phyloP scores from a whole-genome alignment of 2,888 invertebrate species.

The Anodontia alba region DNA sequence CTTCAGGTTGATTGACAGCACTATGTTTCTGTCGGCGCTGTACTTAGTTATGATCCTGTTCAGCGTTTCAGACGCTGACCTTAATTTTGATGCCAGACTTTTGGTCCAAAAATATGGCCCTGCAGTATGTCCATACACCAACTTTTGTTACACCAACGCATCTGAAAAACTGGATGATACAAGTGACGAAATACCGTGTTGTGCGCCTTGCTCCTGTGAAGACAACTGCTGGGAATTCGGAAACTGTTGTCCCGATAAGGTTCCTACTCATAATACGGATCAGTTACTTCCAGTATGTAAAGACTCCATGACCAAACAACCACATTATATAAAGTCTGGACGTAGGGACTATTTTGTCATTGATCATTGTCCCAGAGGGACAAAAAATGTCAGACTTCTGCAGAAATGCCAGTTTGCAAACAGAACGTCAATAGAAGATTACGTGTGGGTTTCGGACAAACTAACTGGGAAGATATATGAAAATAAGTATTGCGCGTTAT shows the following conservation, averaged over 20 bases:
- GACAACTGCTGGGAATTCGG: not conserved
- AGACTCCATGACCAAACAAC: not conserved
- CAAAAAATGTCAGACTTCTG: not conserved
- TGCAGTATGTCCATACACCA: too few species aligned
- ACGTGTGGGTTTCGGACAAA: not conserved
- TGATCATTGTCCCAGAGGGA: not conserved
- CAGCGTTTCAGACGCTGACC: too few species aligned
- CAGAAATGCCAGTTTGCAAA: not conserved
- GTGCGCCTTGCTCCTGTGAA: not conserved
- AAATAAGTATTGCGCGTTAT: not conserved
- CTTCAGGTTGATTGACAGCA: too few species aligned
- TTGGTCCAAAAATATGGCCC: too few species aligned
- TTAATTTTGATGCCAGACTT: too few species aligned
- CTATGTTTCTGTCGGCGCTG: too few species aligned
- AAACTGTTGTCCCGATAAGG: not conserved
- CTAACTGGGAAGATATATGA: not conserved
- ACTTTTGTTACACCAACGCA: not conserved
- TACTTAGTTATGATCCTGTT: too few species aligned
- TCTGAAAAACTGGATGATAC: not conserved
- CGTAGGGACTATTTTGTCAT: not conserved
- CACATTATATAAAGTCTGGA: too few species aligned
- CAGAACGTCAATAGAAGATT: too few species aligned
- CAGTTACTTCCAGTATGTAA: not conserved
- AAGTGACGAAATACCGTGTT: not conserved
- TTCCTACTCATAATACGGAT: too few species aligned